Percentiles rank a stretch among this genome's conserved stretches.
phyloP scores from a whole-genome alignment of 1,140 invertebrate genomes.

The Drepana arcuata region DNA sequence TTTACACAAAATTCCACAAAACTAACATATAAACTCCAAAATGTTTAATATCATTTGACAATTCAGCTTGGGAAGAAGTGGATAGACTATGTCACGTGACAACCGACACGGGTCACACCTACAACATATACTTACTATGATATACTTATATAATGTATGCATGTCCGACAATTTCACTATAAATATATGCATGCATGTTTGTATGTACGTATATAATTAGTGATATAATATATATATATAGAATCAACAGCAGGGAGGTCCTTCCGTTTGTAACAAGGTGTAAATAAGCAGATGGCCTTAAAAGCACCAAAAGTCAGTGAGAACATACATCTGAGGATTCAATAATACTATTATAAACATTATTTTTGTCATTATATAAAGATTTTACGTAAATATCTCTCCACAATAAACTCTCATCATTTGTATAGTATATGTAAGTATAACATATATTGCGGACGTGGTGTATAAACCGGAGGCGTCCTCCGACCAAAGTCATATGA shows the following conservation, averaged over 20 bases:
- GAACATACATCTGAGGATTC: slow-evolving; percentile 38
- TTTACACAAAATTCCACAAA: slow-evolving; percentile 27
- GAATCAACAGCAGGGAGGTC: slow-evolving; percentile 32
- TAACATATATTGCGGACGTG: too few relatives aligned
- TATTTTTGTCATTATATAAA: slow-evolving; percentile 49
- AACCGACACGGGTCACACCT: slow-evolving; percentile 26
- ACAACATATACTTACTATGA: too few relatives aligned
- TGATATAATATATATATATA: slow-evolving; percentile 35
- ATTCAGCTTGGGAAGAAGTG: slow-evolving; percentile 27
- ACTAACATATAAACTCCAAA: slow-evolving; percentile 22
- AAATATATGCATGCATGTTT: slow-evolving; percentile 14
- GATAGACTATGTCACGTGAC: slow-evolving; percentile 21
- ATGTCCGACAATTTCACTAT: too few relatives aligned
- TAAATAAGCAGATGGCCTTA: slow-evolving; percentile 54
- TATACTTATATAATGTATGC: too few relatives aligned
- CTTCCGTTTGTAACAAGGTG: slow-evolving; percentile 45
- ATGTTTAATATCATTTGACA: slow-evolving; percentile 58
- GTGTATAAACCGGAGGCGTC: slow-evolving; percentile 61
- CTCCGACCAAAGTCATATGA: slow-evolving; percentile 52
- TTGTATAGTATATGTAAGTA: background rate
- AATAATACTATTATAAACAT: slow-evolving; percentile 37
- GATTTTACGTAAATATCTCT: slow-evolving; percentile 66
- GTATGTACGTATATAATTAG: slow-evolving; percentile 17
- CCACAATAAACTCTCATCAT: slow-evolving; percentile 67
- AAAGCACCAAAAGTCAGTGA: slow-evolving; percentile 56